These are phyloP conservation scores for Tachuris rubrigastra DNA, from an alignment of 2,113 vertebrate species.

Conservation along the genomic window DNA sequence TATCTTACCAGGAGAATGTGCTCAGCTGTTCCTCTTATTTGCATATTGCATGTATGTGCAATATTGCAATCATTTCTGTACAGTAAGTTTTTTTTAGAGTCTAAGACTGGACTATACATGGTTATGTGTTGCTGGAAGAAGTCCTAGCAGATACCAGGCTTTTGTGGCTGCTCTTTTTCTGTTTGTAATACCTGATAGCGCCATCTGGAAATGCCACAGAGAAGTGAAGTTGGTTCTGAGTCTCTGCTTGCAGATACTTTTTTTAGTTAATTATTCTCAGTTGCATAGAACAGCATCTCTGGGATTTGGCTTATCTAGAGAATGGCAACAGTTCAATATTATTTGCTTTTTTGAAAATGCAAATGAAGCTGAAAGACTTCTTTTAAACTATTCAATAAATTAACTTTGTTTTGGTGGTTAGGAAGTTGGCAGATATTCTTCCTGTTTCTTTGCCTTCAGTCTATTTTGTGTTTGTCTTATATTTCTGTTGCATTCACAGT, in stretches of 20 bases:
- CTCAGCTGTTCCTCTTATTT: background rate
- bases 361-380: background rate
- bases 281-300: accelerated
- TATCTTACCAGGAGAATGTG: background rate
- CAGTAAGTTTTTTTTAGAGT: background rate
- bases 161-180: background rate
- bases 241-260: background rate
- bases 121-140: background rate
- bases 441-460: background rate
- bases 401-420: background rate
- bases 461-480: background rate
- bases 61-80: background rate
- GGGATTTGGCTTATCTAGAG: background rate
- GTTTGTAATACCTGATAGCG: background rate
- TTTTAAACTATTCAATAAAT: background rate
- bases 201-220: background rate
- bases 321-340: background rate
- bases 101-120: background rate
- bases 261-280: background rate
- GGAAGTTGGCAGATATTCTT: background rate
- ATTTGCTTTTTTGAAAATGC: background rate
- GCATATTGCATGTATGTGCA: background rate
- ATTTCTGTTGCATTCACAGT: background rate
- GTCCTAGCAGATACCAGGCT: background rate
- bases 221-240: background rate